Conservation (phyloP, 2,888 invertebrate genomes). For the Lamproptera curius region DNA sequence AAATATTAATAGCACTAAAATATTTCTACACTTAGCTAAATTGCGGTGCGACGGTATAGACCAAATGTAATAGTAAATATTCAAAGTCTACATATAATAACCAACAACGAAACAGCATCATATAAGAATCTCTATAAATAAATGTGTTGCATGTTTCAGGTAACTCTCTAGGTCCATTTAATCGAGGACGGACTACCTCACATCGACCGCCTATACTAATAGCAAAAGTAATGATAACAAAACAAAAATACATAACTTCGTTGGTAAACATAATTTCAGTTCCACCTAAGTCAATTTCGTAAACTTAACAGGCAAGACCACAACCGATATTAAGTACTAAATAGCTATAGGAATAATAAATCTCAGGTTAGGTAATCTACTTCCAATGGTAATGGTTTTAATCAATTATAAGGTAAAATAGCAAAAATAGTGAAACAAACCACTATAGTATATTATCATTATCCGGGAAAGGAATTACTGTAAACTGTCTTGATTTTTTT, state of each 20-base stretch:
- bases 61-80: slow-evolving; percentile 49
- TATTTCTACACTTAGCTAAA: slow-evolving; percentile 48
- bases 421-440: too few species aligned
- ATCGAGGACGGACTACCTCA: slow-evolving; percentile 53
- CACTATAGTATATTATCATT: too few species aligned
- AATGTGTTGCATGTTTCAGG: slow-evolving; percentile 68
- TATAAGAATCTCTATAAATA: slow-evolving; percentile 69
- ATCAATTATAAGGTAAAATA: slow-evolving; percentile 31
- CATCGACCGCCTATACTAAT: slow-evolving; percentile 45
- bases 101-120: slow-evolving; percentile 68
- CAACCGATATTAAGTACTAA: slow-evolving; percentile 80
- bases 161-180: slow-evolving; percentile 68
- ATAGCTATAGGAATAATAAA: slow-evolving; percentile 74
- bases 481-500: too few species aligned
- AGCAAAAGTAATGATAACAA: slow-evolving; percentile 58
- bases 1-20: slow-evolving; percentile 68
- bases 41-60: slow-evolving; percentile 58
- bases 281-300: slow-evolving; percentile 70
- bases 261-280: slow-evolving; percentile 76
- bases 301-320: slow-evolving; percentile 80
- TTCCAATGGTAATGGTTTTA: slow-evolving; percentile 47
- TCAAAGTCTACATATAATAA: slow-evolving; percentile 43
- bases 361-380: slow-evolving; percentile 41
- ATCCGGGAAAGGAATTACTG: too few species aligned
- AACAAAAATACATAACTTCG: slow-evolving; percentile 66